Percentiles rank a stretch among this genome's conserved stretches.
Evolutionary conservation across 2,888 invertebrate species (phyloP).

Genomic region (Psylliodes chrysocephalus): DNA sequence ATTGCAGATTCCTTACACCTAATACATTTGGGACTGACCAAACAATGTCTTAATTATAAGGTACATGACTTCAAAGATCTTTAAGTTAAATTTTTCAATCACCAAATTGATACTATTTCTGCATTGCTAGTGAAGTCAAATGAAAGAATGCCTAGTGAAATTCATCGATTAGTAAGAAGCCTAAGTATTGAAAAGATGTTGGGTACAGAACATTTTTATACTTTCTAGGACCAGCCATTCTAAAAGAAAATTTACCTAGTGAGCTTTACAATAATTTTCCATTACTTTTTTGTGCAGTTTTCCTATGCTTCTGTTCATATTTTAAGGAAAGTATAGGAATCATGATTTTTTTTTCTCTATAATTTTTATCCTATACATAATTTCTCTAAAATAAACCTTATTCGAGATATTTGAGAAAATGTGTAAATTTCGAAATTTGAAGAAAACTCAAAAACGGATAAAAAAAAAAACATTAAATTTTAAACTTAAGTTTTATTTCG

Average conservation of each 20-base stretch:
- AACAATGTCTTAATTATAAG: conserved; percentile 9
- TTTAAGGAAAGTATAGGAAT: conserved; percentile 17
- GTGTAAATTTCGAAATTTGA: no score
- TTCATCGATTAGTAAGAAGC: conserved; percentile 23
- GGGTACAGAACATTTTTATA: conserved; percentile 35
- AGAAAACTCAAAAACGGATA: no score
- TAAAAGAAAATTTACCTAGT: conserved; percentile 33
- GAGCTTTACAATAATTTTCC: conserved; percentile 34
- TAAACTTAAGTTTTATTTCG: no score
- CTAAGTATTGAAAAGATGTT: conserved; percentile 15
- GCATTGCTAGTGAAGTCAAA: conserved; percentile 9
- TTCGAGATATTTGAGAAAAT: no score
- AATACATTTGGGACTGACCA: conserved; percentile 13
- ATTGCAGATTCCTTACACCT: no score
- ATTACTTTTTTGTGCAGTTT: conserved; percentile 29
- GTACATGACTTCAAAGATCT: conserved; percentile 17
- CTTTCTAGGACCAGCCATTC: conserved; percentile 36
- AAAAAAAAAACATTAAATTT: no score
- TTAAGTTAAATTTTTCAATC: conserved; percentile 16
- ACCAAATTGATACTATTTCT: conserved; percentile 13
- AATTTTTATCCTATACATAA: no score
- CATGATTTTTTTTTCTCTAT: no score
- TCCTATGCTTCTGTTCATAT: conserved; percentile 22
- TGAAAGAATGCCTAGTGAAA: conserved; percentile 23
- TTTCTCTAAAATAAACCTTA: no score